Evolutionary conservation across 2,888 invertebrate species (phyloP).

Genomic region (Caenorhabditis angaria): DNA sequence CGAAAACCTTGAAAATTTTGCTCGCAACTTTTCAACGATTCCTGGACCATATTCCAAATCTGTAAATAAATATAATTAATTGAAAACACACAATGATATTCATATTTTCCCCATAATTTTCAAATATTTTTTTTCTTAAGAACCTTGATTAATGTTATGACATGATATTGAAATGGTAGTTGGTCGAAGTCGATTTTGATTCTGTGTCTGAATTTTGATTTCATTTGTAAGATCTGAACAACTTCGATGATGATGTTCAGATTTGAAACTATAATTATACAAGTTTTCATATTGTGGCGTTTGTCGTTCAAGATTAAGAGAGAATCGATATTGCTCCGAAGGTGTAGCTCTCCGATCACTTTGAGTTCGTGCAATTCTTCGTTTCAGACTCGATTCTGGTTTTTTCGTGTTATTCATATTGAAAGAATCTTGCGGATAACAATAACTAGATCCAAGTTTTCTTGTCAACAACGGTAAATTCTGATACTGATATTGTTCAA

Average conservation of each 20-base stretch:
- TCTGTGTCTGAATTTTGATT: no score
- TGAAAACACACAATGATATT: not conserved
- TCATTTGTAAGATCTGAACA: slow-evolving; percentile 38
- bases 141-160: slow-evolving; percentile 36
- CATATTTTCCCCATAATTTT: not conserved
- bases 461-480: slow-evolving; percentile 15
- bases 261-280: slow-evolving; percentile 11
- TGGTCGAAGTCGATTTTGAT: slow-evolving; percentile 3
- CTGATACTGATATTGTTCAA: slow-evolving; percentile 15
- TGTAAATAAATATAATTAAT: slow-evolving; percentile 14
- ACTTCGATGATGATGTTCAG: slow-evolving; percentile 24
- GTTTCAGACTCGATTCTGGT: slow-evolving; percentile 47
- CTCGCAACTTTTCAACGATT: slow-evolving; percentile 57
- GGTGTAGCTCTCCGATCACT: slow-evolving; percentile 34
- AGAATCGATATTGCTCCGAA: not conserved
- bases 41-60: slow-evolving; percentile 62
- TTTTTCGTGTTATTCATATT: slow-evolving; percentile 19
- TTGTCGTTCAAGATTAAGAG: slow-evolving; percentile 3
- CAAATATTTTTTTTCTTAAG: slow-evolving; percentile 8
- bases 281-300: slow-evolving; percentile 1
- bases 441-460: slow-evolving; percentile 27
- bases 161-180: slow-evolving; percentile 36
- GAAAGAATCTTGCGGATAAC: slow-evolving; percentile 5
- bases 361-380: slow-evolving; percentile 49
- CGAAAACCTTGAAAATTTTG: slow-evolving; percentile 53